Evolutionary conservation across 2,113 vertebrate genomes (phyloP).

Genomic region (Myotis davidii): DNA sequence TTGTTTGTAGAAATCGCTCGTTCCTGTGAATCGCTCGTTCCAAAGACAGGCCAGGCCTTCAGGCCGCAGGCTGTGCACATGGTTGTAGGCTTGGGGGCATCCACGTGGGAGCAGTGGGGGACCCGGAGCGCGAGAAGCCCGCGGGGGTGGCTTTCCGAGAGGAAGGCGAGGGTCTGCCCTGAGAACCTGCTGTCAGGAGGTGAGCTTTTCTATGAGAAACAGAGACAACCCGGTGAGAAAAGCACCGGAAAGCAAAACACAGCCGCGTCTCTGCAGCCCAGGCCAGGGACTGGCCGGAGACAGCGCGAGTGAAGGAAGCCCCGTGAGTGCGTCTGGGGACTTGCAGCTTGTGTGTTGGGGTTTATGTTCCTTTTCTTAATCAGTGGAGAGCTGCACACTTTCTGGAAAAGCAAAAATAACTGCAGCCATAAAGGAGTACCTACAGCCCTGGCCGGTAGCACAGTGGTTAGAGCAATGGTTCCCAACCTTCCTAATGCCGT

Average conservation of each 20-base stretch:
- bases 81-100: not conserved
- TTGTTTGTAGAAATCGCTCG: not conserved
- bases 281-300: not conserved
- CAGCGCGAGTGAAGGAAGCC: not conserved
- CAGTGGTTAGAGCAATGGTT: too few species aligned
- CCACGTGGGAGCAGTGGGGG: not conserved
- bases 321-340: not conserved
- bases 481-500: too few species aligned
- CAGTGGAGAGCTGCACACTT: not conserved
- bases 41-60: not conserved
- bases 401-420: conserved; percentile 44
- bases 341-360: not conserved
- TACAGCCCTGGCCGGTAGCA: not conserved
- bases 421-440: not conserved
- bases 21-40: not conserved
- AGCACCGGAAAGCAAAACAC: not conserved
- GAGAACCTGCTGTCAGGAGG: not conserved
- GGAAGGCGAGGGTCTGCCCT: not conserved
- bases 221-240: not conserved
- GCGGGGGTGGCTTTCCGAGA: not conserved
- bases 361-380: not conserved
- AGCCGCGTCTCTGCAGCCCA: not conserved
- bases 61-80: not conserved
- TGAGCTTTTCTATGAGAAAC: not conserved
- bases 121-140: not conserved